Evolutionary conservation across 2,888 invertebrate species (phyloP).

Genomic region (Lordiphosa andalusiaca): DNA sequence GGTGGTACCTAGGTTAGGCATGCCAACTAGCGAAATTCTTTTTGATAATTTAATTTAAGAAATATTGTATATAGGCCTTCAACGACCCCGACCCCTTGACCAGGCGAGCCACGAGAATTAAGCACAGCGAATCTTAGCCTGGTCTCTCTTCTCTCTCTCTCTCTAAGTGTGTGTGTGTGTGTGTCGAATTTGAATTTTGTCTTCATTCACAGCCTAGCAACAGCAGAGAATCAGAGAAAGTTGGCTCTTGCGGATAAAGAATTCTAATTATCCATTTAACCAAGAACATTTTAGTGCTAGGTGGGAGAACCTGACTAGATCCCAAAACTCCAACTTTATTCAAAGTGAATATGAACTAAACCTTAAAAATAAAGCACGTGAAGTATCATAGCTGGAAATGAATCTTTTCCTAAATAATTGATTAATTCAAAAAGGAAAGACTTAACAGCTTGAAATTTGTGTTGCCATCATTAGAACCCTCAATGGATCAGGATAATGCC

Average conservation of each 20-base stretch:
- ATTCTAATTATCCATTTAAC: no score
- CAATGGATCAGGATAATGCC: no score
- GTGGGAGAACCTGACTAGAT: no score
- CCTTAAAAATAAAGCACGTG: no score
- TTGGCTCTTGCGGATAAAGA: conserved; percentile 2
- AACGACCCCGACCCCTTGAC: conserved; percentile 61
- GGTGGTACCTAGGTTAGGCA: conserved; percentile 48
- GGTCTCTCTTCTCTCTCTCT: conserved; percentile 7
- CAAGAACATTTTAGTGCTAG: no score
- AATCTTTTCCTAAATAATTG: no score
- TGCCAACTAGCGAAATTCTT: conserved; percentile 74
- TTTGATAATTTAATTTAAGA: conserved; percentile 73
- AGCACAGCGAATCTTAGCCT: conserved; percentile 37
- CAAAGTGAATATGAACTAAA: no score
- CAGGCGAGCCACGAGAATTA: conserved; percentile 43
- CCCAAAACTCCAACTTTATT: no score
- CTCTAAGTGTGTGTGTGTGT: conserved; percentile 11
- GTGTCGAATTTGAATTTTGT: conserved; percentile 33
- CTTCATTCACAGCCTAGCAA: conserved; percentile 23
- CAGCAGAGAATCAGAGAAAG: conserved; percentile 42
- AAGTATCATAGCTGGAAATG: no score
- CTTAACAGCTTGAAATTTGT: no score
- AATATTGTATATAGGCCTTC: conserved; percentile 64
- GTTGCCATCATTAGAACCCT: no score
- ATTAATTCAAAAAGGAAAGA: no score